Base-by-base conservation (phyloP, 2,113 vertebrate species). In the Rhineura floridana region DNA sequence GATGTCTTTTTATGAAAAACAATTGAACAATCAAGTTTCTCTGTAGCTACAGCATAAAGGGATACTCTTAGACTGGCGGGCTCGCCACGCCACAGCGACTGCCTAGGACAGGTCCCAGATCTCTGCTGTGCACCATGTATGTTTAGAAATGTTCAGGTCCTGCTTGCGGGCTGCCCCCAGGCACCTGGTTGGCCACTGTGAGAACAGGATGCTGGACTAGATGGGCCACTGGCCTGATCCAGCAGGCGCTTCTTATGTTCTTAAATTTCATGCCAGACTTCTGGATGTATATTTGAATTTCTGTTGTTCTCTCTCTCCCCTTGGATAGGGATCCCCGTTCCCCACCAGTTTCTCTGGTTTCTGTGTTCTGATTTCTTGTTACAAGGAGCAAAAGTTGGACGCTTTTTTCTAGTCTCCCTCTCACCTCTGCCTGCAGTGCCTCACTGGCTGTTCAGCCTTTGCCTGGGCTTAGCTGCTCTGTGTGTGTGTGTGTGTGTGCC, bases 1-100 rank as follows among this genome's bases (percentile, higher is more conserved):
- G 77, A 81, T 87, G 85, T 72, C 85, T 65, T 36, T 81, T 87
- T 81, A 42, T 81, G n/a, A n/a, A n/a, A n/a, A 59, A 21, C 55
- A 19, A 19, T 13, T 59, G 17, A 80, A 67, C 62, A 86, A 67
- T 86, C 59, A 65, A 5, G 44, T 52, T 65, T 69, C 62, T 79
- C 55, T 59, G 85, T 87, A 33, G 46, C 19, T 52, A 4, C 76
- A 21, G 0, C 36, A 86, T 69, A 39, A 86, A 69, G 50, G 85
- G 85, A 52, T 13, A 8, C 72, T 28, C 39, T 44, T 46, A 42
- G 13, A 48, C 36, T 11, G 52, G 67, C 3, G 36, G 39, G 30
- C 28, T n/a, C 28, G 11, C 52, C 1, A n/a, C 50, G 21, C 15
- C 6, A 19, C 44, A 5, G 5, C 42, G 13, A 50, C 46, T 36